Evolutionary conservation across 2,888 invertebrate genomes (phyloP).

Genomic region (Oeneis ivallda): DNA sequence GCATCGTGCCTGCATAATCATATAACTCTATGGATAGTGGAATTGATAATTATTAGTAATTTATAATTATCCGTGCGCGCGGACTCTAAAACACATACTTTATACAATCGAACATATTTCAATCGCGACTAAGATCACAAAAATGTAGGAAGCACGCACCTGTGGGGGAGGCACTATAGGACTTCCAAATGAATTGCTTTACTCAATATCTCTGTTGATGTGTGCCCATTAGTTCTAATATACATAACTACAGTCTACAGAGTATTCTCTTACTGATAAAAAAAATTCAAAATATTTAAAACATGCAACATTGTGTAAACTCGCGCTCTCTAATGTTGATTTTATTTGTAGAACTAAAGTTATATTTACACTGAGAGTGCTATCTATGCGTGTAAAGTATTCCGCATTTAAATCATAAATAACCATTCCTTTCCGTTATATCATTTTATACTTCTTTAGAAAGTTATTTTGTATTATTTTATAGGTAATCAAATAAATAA

Average conservation of each 20-base stretch:
- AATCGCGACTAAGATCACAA: too few relatives aligned
- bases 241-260: neutral
- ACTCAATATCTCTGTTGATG: too few relatives aligned
- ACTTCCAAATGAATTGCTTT: too few relatives aligned
- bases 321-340: slow-evolving; percentile 22
- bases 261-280: neutral
- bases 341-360: neutral
- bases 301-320: neutral
- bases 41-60: too few relatives aligned
- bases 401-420: slow-evolving; percentile 55
- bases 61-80: too few relatives aligned
- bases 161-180: too few relatives aligned
- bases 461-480: slow-evolving; percentile 51
- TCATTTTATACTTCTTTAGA: slow-evolving; percentile 43
- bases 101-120: too few relatives aligned
- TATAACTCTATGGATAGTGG: too few relatives aligned
- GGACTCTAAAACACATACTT: too few relatives aligned
- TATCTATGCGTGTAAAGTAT: slow-evolving; percentile 10
- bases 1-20: too few relatives aligned
- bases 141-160: too few relatives aligned
- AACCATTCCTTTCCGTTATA: slow-evolving; percentile 59
- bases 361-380: slow-evolving; percentile 5
- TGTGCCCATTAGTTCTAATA: neutral
- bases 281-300: neutral
- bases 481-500: slow-evolving; percentile 50